Conservation (phyloP, 2,113 vertebrate genomes). For the Pachypanchax playfairii region DNA sequence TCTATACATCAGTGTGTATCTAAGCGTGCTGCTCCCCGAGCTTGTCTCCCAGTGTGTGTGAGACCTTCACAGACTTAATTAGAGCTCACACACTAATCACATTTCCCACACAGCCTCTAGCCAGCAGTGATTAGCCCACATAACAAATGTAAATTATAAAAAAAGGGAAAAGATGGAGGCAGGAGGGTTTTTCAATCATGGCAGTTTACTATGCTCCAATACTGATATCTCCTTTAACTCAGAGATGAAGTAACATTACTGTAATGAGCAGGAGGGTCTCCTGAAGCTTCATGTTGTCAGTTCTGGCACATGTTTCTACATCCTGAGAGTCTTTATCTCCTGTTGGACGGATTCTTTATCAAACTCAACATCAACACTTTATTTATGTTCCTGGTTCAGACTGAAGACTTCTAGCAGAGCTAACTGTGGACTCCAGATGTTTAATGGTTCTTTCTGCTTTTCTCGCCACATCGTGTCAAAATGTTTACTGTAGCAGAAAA, state of each 20-base stretch:
- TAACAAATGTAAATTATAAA: conserved; percentile 58
- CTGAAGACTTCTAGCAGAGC: background rate
- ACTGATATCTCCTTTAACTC: too few relatives aligned
- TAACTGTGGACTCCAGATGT: background rate
- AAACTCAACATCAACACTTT: background rate
- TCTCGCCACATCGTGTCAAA: background rate
- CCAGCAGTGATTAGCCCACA: conserved; percentile 62
- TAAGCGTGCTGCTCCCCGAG: conserved; percentile 47
- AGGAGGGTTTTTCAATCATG: conserved; percentile 42
- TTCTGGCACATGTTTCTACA: too few relatives aligned
- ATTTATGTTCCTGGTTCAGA: background rate
- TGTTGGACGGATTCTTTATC: too few relatives aligned
- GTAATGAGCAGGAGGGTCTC: conserved; percentile 43
- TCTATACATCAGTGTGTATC: conserved; percentile 38
- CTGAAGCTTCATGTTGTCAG: too few relatives aligned
- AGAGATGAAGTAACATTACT: conserved; percentile 30
- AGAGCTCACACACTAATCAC: conserved; percentile 76
- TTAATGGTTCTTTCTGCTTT: background rate
- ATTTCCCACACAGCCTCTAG: conserved; percentile 65
- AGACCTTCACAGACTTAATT: conserved; percentile 74
- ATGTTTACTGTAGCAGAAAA: background rate
- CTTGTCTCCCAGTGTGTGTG: conserved; percentile 63
- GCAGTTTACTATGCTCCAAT: conserved; percentile 27
- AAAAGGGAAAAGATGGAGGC: background rate
- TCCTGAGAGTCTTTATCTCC: too few relatives aligned